phyloP scores from a whole-genome alignment of 1,140 invertebrate species.

The Drosophila quadrilineata region DNA sequence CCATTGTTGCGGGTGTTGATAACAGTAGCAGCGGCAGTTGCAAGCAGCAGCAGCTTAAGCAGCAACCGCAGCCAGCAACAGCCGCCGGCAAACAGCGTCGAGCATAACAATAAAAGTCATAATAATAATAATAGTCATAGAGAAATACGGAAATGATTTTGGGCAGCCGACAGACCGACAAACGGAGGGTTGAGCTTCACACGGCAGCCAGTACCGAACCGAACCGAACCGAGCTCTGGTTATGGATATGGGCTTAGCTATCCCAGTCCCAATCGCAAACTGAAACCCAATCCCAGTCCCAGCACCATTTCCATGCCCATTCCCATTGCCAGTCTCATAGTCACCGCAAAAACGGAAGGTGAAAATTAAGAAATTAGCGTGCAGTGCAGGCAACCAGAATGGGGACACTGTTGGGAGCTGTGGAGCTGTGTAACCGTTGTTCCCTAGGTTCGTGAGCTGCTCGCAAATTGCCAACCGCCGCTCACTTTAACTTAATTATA shows the following conservation, averaged over 20 bases:
- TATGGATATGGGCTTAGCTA: no score
- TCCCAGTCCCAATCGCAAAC: no score
- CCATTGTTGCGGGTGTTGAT: constrained; percentile 41
- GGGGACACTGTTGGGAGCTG: constrained; percentile 35
- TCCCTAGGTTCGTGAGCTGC: constrained; percentile 34
- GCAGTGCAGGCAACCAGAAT: constrained; percentile 23
- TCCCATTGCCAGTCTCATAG: not conserved
- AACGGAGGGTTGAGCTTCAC: constrained; percentile 50
- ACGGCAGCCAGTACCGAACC: constrained; percentile 48
- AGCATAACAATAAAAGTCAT: constrained; percentile 75
- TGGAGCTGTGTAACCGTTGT: no score
- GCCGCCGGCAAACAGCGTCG: constrained; percentile 11
- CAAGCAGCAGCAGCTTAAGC: not conserved
- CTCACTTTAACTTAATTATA: constrained; percentile 80
- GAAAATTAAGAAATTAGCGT: constrained; percentile 80
- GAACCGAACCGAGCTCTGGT: constrained; percentile 4
- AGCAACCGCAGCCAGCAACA: constrained; percentile 18
- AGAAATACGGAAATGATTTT: constrained; percentile 75
- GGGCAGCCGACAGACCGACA: constrained; percentile 3
- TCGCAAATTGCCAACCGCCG: constrained; percentile 60
- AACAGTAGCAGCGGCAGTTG: constrained; percentile 22
- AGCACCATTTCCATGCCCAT: no score
- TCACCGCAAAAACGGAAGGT: constrained; percentile 73
- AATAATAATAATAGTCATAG: constrained; percentile 63
- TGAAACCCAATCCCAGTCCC: no score